Evolutionary conservation across 2,888 invertebrate species (phyloP), one percentile per base, ranked within the genome.

Genomic region (Himalopsyche kuldschensis): DNA sequence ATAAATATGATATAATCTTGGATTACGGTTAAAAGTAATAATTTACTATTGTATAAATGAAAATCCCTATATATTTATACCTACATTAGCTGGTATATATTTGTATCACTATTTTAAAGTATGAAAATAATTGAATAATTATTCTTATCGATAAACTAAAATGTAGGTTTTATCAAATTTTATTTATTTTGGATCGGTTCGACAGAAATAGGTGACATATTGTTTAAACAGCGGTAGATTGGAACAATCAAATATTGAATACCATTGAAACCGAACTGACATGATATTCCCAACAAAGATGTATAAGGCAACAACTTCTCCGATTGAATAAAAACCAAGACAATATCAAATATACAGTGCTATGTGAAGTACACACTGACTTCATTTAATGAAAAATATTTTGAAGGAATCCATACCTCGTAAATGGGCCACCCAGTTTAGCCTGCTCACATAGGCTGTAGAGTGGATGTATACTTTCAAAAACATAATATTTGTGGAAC

Each of bases 61-160:
- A 76, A 41, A 76, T 76, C 76, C 76, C 76, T 76, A 76, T 76
- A 76, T 76, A 76, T 76, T 76, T 76, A 76, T 76, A 76, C 76
- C 35, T 76, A 41, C 41, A 76, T 41, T 41, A 76, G 76, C 35
- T 69, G 69, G 69, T 69, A 69, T 76, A 76, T 76, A 76, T 76
- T 76, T 41, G 41, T 76, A 76, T 32, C 24, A 35, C 76, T 76
- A 76, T 76, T n/a, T 31, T 35, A 76, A 76, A 76, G 20, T 35
- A 69, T 20, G 24, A 55, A 20, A 55, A 55, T 55, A 24, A 55
- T 55, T 69, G 63, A 63, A 63, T 63, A 63, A 63, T 15, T 32
- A 15, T 69, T 30, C 69, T 30, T 27, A 69, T 27, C 15, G 69
- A 69, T 69, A 69, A 27, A 27, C 24, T 69, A 11, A 69, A 30